A percentile compares a stretch with the other conserved stretches of the same genome.
Evolutionary conservation across 2,113 vertebrate species (phyloP).

Genomic region (Isurus oxyrinchus): DNA sequence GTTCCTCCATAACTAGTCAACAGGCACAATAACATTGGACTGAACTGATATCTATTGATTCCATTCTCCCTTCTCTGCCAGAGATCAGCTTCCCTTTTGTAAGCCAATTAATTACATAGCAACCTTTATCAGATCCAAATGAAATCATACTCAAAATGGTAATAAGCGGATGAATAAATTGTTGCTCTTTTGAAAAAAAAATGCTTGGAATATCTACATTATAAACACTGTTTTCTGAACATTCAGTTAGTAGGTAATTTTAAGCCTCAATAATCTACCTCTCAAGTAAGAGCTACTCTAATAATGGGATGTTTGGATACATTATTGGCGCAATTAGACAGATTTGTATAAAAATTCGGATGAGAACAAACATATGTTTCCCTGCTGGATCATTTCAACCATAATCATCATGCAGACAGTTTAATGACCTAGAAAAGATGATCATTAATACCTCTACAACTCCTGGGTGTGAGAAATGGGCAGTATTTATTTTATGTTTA

Average conservation of each 20-base stretch:
- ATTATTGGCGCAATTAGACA: background rate
- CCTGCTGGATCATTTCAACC: background rate
- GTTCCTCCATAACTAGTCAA: background rate
- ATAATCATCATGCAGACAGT: background rate
- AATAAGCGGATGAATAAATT: background rate
- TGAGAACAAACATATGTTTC: background rate
- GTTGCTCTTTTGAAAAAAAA: background rate
- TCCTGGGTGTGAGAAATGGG: background rate
- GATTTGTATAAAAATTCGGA: background rate
- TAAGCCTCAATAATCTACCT: background rate
- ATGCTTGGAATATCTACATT: background rate
- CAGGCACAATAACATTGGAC: background rate
- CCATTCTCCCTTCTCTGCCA: no score
- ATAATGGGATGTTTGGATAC: background rate
- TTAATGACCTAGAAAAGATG: background rate
- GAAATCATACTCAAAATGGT: background rate
- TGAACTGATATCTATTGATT: background rate
- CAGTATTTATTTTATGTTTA: background rate
- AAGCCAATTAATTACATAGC: background rate
- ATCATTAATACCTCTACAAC: background rate
- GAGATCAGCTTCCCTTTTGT: background rate
- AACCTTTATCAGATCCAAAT: background rate
- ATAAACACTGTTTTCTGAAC: background rate
- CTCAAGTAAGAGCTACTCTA: background rate
- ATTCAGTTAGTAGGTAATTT: background rate